Evolutionary conservation across 2,797 vertebrate species (phyloP).

Genomic region (Crax fasciolata): DNA sequence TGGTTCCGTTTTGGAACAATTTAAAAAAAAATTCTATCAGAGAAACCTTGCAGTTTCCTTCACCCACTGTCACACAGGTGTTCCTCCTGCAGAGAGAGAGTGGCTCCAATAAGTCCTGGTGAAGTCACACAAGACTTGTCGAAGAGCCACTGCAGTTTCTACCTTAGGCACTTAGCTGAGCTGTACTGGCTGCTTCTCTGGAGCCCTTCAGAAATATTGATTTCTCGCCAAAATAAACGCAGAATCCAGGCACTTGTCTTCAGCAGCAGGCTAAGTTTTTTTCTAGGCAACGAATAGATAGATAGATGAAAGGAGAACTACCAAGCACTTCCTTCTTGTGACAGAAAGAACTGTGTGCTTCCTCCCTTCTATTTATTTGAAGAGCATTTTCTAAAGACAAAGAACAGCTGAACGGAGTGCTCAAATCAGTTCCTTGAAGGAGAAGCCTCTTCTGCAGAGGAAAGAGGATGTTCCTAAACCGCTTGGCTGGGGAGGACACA

Average conservation of each 20-base stretch:
- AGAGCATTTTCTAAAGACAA: neutral
- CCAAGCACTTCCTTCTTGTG: neutral
- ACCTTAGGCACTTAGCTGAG: neutral
- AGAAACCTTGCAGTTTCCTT: neutral
- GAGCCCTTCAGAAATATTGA: neutral
- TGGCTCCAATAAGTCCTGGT: neutral
- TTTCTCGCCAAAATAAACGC: neutral
- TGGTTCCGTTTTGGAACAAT: neutral
- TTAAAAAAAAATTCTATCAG: neutral
- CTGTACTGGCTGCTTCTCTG: neutral
- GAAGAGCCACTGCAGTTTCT: neutral
- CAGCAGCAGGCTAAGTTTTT: neutral
- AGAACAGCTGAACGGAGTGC: neutral
- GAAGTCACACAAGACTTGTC: neutral
- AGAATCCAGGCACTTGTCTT: slow-evolving; percentile 18
- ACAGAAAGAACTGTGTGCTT: neutral
- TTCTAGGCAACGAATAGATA: neutral
- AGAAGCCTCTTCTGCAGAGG: neutral
- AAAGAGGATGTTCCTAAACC: neutral
- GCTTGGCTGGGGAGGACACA: neutral
- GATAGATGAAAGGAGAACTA: neutral
- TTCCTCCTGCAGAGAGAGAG: neutral
- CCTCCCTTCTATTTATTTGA: neutral
- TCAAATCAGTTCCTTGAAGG: neutral
- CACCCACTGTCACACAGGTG: neutral